Base-by-base conservation (phyloP, 2,113 vertebrate species). In the Uria aalge region DNA sequence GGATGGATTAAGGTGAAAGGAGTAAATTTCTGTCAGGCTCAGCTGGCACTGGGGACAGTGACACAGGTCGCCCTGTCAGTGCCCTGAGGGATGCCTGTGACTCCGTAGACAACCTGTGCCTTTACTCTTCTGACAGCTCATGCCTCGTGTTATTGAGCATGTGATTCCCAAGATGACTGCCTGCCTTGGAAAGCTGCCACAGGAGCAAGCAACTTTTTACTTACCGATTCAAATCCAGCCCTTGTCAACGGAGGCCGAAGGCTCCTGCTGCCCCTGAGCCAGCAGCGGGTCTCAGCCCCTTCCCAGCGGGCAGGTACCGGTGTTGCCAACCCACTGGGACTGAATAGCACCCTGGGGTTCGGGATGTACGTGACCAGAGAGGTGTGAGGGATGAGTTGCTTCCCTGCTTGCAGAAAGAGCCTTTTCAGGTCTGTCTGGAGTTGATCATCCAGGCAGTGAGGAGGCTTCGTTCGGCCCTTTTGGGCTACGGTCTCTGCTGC, bases 361-460 rank as follows among this genome's bases (percentile, higher is more conserved):
- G 8, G 38, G 84, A 41, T 36, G 59, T 53, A 22, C 0, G 0
- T 63, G 74, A 21, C n/a, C 48, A 71, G 56, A 30, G 23, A 40
- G 41, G 13, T 41, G 40, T 24, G 69, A 81, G 30, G n/a, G 41
- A 32, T 63, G 66, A 67, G 43, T 18, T 81, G 11, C 12, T 75
- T 40, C 36, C 69, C 34, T 29, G 40, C 32, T 73, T 68, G 52
- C 52, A 53, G 75, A 29, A 94, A 30, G 16, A 59, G 6, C 13
- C 9, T 78, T 29, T 63, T 43, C 26, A 34, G 20, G 20, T 41
- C 41, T 47, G 64, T 11, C 43, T 77, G 41, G 52, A 41, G 43
- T 4, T 43, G 55, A 13, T 24, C 6, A 10, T 15, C 30, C 0
- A 1, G 17, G 26, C 88, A 87, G 47, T 0, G 4, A 78, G 48